Base-by-base conservation (phyloP, 2,797 vertebrate species). In the Parambassis ranga region DNA sequence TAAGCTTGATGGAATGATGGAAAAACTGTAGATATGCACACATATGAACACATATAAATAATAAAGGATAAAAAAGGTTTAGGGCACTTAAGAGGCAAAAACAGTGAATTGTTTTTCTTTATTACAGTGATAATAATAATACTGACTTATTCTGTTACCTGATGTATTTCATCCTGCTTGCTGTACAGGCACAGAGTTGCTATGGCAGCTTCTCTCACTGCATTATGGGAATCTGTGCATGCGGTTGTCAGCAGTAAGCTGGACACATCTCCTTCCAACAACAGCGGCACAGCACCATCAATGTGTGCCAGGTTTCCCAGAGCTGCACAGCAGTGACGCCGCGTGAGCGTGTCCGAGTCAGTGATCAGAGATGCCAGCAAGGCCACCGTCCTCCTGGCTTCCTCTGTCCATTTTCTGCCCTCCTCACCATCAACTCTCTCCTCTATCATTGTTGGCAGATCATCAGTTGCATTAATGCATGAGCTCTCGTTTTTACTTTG, bases 181-280 rank as follows among this genome's bases (percentile, higher is more conserved):
- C 89, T 90, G 86, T 93, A 93, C 52, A 90, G 74, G 13, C 79
- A 71, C 36, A 98, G 91, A 1, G 95, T 91, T 2, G 87, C 59
- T 4, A 94, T 84, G n/a, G 96, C 94, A 7, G 92, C 93, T 31
- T 92, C 90, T 68, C 90, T 93, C 84, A 96, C 96, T 4, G 78
- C 74, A 33, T 90, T 75, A 42, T 94, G 85, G 27, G 92, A 87
- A 78, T 99, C 96, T 9, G 63, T 43, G 52, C 94, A 95, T 0
- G 93, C 93, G 1, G 90, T 73, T 48, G 88, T 91, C 36, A 96
- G 88, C 20, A 98, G 93, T 13, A 82, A 38, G 0, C 80, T 55
- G 7, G 90, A 88, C 15, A 77, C 89, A 2, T 90, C 80, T 53
- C 78, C 89, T 57, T 92, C 81, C 20, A 94, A 39, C 71, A 96